These are phyloP conservation scores for Papilio protenor DNA, from an alignment of 2,888 invertebrate species.

Conservation along the genomic window DNA sequence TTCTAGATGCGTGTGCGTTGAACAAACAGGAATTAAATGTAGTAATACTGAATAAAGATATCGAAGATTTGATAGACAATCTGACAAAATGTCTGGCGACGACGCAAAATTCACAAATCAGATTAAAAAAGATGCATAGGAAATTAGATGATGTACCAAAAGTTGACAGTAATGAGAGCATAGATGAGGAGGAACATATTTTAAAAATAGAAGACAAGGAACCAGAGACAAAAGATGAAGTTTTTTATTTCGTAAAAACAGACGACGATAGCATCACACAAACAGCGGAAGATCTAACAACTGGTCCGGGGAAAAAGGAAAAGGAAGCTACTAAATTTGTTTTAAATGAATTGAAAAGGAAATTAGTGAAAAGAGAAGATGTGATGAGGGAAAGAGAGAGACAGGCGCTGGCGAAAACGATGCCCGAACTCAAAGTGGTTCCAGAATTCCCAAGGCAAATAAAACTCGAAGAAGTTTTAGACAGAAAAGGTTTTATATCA, in stretches of 20 bases:
- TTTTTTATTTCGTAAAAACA: slow-evolving; percentile 76
- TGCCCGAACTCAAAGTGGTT: slow-evolving; percentile 71
- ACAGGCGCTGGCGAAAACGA: slow-evolving; percentile 76
- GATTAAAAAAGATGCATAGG: slow-evolving; percentile 70
- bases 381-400: slow-evolving; percentile 79
- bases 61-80: slow-evolving; percentile 71
- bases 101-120: slow-evolving; percentile 69
- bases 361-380: slow-evolving; percentile 77
- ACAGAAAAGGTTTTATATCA: slow-evolving; percentile 65
- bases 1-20: slow-evolving; percentile 74
- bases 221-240: slow-evolving; percentile 75
- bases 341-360: slow-evolving; percentile 72
- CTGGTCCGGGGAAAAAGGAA: slow-evolving; percentile 73
- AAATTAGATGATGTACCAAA: slow-evolving; percentile 53
- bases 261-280: slow-evolving; percentile 65
- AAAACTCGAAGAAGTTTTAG: slow-evolving; percentile 61
- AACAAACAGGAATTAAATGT: slow-evolving; percentile 71
- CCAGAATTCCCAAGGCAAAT: slow-evolving; percentile 81
- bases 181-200: slow-evolving; percentile 52
- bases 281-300: slow-evolving; percentile 64
- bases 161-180: slow-evolving; percentile 53
- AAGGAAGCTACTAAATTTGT: slow-evolving; percentile 72
- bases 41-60: slow-evolving; percentile 68
- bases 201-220: slow-evolving; percentile 70
- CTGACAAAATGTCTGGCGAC: slow-evolving; percentile 69